Evolutionary conservation across 2,113 vertebrate species (phyloP), one percentile per base, ranked within the genome.

Genomic region (Lagopus leucura): DNA sequence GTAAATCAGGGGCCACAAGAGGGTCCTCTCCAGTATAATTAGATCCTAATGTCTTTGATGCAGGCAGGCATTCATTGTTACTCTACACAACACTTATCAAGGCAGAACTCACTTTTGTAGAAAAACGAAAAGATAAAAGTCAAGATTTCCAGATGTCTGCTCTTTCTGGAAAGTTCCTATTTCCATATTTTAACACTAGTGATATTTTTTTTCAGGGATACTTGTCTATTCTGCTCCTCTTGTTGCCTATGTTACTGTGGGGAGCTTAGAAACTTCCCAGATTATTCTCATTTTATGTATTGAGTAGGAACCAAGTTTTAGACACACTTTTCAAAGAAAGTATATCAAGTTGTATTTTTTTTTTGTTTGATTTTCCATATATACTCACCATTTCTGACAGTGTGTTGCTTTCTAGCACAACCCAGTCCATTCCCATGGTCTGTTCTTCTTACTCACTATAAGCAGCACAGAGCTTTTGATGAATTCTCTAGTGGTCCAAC

Each of bases 381-480:
- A 9, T 73, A 52, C 52, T 88, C 65, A 70, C 19, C 90, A 61
- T 58, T 90, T 64, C 50, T 89, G 76, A 76, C 43, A 74, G 73
- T 72, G 28, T 20, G 12, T 47, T 72, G 64, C 76, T 75, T 63
- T 88, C 84, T 90, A 94, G 12, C 1, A 55, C 13, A 57, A 86
- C 54, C 64, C 64, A 83, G 87, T 3, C 60, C 73, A 65, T 71
- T 88, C 94, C 76, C 61, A 42, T 30, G 13, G 45, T 69, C 34
- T 8, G 50, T 82, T 73, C 18, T 82, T 73, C 18, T 43, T 38
- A 43, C 45, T 95, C 95, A 27, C 87, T 94, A 50, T 80, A 92
- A 96, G 93, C 73, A 91, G 82, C 72, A 89, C 19, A 82, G 57
- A 61, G 36, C 58, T 95, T 83, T 80, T 95, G 91, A 93, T 89